These are phyloP conservation scores for Apomyelois bistriatella DNA, from an alignment of 2,888 invertebrate genomes.

Conservation along the genomic window DNA sequence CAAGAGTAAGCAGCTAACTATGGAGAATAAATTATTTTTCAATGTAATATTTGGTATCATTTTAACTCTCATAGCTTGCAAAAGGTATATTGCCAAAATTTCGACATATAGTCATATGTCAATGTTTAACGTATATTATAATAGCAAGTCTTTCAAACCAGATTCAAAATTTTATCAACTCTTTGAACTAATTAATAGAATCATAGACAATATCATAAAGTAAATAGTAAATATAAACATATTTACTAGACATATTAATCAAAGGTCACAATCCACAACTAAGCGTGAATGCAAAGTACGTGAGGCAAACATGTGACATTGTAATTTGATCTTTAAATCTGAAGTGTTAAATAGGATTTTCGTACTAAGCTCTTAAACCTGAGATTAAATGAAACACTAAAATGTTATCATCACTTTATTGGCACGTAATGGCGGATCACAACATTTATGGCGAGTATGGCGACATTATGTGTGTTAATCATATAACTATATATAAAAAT, in stretches of 20 bases:
- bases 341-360: background rate
- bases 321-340: background rate
- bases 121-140: no score
- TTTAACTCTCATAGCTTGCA: constrained; percentile 24
- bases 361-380: background rate
- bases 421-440: constrained; percentile 10
- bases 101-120: no score
- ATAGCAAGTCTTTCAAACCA: no score
- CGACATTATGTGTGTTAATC: no score
- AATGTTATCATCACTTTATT: constrained; percentile 21
- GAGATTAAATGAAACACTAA: constrained; percentile 28
- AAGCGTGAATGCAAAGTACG: background rate
- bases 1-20: constrained; percentile 69
- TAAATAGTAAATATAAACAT: background rate
- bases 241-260: background rate
- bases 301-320: background rate
- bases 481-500: no score
- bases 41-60: constrained; percentile 63
- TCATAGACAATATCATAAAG: background rate
- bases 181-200: background rate
- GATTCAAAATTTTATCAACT: no score
- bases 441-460: no score
- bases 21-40: constrained; percentile 78
- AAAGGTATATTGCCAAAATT: background rate
- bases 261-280: background rate